phyloP scores from a whole-genome alignment of 2,888 invertebrate species.

The Rugalucina vietnamica region DNA sequence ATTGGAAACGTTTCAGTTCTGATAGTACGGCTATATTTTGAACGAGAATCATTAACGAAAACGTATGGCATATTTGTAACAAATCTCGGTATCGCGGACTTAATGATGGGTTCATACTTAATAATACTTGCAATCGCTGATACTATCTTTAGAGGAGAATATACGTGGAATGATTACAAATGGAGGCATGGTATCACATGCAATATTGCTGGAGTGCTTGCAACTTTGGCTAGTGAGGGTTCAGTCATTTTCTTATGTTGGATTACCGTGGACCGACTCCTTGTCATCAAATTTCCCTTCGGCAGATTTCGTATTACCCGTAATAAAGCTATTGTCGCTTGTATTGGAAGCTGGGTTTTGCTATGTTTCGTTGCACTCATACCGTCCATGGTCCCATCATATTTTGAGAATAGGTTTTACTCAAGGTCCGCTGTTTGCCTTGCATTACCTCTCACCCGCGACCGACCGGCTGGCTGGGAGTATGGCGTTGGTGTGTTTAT shows the following conservation, averaged over 20 bases:
- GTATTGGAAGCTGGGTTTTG: not conserved
- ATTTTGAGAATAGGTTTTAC: not conserved
- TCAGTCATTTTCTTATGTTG: conserved; percentile 87
- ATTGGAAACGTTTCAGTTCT: not conserved
- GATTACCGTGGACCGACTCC: conserved; percentile 88
- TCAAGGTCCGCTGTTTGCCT: not conserved
- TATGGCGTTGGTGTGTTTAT: not conserved
- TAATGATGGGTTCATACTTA: conserved; percentile 36
- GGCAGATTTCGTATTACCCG: conserved; percentile 70
- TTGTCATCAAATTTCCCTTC: conserved; percentile 87
- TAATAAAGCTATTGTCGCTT: too few species aligned
- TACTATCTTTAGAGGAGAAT: conserved; percentile 47
- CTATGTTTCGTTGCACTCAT: not conserved
- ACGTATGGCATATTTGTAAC: conserved; percentile 53
- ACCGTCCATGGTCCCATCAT: not conserved
- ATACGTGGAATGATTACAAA: conserved; percentile 55
- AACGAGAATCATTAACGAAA: conserved; percentile 20
- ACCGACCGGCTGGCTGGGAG: not conserved
- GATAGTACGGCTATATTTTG: not conserved
- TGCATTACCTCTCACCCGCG: not conserved
- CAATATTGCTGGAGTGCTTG: conserved; percentile 58
- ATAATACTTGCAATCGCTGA: conserved; percentile 66
- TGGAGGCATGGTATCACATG: conserved; percentile 66
- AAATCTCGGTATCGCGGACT: conserved; percentile 53
- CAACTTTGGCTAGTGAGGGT: conserved; percentile 86